A percentile compares a stretch with the other conserved stretches of the same genome.
Evolutionary conservation across 2,888 invertebrate species (phyloP).

Genomic region (Aphidius colemani): DNA sequence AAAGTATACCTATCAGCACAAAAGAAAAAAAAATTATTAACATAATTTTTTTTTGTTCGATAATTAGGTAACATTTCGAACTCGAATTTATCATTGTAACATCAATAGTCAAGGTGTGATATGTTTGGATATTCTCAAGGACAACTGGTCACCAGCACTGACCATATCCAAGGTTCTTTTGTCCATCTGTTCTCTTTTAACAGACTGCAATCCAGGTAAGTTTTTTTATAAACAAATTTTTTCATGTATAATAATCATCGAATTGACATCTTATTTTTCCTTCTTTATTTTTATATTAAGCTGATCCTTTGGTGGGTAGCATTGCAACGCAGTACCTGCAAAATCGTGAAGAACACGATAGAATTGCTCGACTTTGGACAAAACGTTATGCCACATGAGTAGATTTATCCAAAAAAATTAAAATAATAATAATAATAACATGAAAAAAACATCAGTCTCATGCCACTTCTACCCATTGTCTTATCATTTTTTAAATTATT

Average conservation of each 20-base stretch:
- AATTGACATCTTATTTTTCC: too few species aligned
- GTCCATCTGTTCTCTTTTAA: constrained; percentile 96
- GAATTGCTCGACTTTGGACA: constrained; percentile 98
- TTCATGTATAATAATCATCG: not conserved
- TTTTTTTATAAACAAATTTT: constrained; percentile 26
- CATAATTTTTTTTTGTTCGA: constrained; percentile 7
- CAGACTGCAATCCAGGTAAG: constrained; percentile 97
- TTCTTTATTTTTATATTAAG: constrained; percentile 58
- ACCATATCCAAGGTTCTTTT: constrained; percentile 97
- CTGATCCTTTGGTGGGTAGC: constrained; percentile 95
- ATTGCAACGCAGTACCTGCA: constrained; percentile 98
- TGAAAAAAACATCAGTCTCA: constrained; percentile 48
- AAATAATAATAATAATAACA: constrained; percentile 21
- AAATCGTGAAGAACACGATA: constrained; percentile 96
- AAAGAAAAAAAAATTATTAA: too few species aligned
- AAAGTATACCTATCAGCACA: not conserved
- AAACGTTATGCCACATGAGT: constrained; percentile 93
- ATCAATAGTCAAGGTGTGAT: constrained; percentile 99
- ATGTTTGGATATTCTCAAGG: constrained; percentile 96
- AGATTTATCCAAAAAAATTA: constrained; percentile 11
- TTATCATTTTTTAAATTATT: too few species aligned
- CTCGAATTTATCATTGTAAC: constrained; percentile 99
- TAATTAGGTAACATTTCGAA: constrained; percentile 83
- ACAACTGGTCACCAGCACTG: constrained; percentile 99
- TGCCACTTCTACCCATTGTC: constrained; percentile 44